phyloP scores from a whole-genome alignment of 2,113 vertebrate species.

The Trachemys scripta region DNA sequence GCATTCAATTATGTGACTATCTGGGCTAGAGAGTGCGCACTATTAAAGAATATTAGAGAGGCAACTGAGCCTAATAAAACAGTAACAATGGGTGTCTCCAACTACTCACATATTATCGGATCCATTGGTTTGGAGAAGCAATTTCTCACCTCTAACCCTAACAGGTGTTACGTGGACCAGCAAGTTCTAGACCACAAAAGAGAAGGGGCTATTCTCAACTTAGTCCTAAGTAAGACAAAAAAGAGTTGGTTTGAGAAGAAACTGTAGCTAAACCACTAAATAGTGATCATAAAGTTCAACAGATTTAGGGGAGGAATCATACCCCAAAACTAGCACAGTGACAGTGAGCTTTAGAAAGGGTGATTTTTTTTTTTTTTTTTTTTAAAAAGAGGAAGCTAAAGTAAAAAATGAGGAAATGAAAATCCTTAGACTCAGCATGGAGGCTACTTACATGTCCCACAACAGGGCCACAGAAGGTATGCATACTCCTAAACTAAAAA shows the following conservation, averaged over 20 bases:
- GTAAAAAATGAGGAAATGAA: conserved; percentile 36
- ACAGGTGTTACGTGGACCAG: neutral
- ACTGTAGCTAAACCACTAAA: conserved; percentile 22
- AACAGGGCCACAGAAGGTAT: conserved; percentile 7
- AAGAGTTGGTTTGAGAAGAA: conserved; percentile 1
- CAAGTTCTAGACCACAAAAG: neutral
- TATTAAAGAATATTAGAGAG: neutral
- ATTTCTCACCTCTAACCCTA: neutral
- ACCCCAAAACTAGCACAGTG: neutral
- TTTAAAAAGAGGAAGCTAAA: conserved; percentile 30
- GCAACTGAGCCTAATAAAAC: neutral
- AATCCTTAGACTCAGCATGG: conserved; percentile 49
- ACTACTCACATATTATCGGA: neutral
- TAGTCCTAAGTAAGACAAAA: neutral
- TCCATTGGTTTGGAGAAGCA: neutral
- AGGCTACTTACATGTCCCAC: neutral
- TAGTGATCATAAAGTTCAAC: neutral
- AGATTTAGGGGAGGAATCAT: neutral
- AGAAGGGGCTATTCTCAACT: neutral
- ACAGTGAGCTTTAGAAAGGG: neutral
- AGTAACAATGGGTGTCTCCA: neutral
- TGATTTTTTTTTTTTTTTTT: neutral
- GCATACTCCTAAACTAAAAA: neutral
- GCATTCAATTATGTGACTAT: neutral
- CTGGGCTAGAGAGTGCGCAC: neutral